Conservation (phyloP, 2,113 vertebrate species). For the Siniperca chuatsi region DNA sequence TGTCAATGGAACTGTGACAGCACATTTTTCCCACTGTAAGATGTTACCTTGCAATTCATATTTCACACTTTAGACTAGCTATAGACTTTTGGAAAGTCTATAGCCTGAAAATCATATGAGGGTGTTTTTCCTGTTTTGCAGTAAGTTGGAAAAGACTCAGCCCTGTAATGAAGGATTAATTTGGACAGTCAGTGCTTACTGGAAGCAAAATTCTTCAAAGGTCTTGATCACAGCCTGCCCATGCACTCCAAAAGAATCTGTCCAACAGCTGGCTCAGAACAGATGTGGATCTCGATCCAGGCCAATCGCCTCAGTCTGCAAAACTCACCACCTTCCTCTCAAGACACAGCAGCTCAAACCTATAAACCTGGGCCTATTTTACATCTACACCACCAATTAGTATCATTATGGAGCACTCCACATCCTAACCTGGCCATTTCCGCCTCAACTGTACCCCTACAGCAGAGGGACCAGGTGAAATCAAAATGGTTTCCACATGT, state of each 20-base stretch:
- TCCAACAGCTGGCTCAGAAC: constrained; percentile 51
- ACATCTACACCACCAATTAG: constrained; percentile 44
- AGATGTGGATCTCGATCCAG: constrained; percentile 32
- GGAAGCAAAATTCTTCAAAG: constrained; percentile 69
- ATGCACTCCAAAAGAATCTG: constrained; percentile 43
- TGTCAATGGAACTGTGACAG: not conserved
- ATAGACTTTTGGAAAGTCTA: not conserved
- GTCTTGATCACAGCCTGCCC: constrained; percentile 36
- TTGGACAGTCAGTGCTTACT: constrained; percentile 38
- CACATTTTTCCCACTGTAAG: not conserved
- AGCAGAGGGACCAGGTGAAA: constrained; percentile 47
- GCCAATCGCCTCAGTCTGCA: constrained; percentile 43
- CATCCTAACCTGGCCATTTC: constrained; percentile 40
- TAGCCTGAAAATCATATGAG: not conserved
- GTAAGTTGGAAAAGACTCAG: not conserved
- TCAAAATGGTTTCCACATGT: constrained; percentile 69
- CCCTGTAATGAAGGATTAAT: constrained; percentile 26
- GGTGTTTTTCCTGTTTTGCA: not conserved
- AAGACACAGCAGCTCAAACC: not conserved
- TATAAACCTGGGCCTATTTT: constrained; percentile 36
- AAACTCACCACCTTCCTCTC: constrained; percentile 19
- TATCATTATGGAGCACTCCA: constrained; percentile 10
- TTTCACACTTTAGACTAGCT: not conserved
- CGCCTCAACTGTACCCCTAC: constrained; percentile 33
- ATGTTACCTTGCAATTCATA: not conserved